A percentile compares a stretch with the other conserved stretches of the same genome.
Evolutionary conservation across 2,797 vertebrate genomes (phyloP).

Genomic region (Steatocranus sp.): DNA sequence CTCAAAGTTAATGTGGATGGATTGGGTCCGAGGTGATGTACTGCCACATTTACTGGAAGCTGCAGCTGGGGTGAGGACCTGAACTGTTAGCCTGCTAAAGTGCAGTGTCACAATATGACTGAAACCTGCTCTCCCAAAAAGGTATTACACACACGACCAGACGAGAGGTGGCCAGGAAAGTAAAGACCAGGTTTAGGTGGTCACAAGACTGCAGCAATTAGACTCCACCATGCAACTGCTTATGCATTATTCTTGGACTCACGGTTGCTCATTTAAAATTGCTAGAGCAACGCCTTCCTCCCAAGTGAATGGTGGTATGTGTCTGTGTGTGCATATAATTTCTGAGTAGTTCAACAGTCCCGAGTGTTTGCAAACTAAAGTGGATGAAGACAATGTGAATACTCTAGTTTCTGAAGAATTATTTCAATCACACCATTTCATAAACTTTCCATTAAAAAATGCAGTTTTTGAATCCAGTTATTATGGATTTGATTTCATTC

Average conservation of each 20-base stretch:
- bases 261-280: conserved; percentile 38
- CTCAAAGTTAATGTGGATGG: conserved; percentile 63
- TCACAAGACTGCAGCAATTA: conserved; percentile 55
- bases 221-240: conserved; percentile 40
- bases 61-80: conserved; percentile 20
- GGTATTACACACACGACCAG: conserved; percentile 37
- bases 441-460: background rate
- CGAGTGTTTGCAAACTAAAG: background rate
- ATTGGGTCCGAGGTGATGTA: conserved; percentile 55
- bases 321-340: background rate
- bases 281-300: background rate
- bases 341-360: background rate
- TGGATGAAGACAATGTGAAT: background rate
- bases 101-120: conserved; percentile 12
- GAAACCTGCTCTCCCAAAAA: conserved; percentile 33
- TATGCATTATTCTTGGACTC: conserved; percentile 54
- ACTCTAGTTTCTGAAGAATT: background rate
- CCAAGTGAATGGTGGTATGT: background rate
- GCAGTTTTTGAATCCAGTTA: background rate
- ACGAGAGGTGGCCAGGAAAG: conserved; percentile 22
- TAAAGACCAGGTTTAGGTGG: conserved; percentile 23
- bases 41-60: conserved; percentile 49
- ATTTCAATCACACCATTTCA: background rate
- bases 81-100: conserved; percentile 29
- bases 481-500: background rate